Evolutionary conservation across 2,888 invertebrate genomes (phyloP), one percentile per base, ranked within the genome.

Genomic region (Xestia c-nigrum): DNA sequence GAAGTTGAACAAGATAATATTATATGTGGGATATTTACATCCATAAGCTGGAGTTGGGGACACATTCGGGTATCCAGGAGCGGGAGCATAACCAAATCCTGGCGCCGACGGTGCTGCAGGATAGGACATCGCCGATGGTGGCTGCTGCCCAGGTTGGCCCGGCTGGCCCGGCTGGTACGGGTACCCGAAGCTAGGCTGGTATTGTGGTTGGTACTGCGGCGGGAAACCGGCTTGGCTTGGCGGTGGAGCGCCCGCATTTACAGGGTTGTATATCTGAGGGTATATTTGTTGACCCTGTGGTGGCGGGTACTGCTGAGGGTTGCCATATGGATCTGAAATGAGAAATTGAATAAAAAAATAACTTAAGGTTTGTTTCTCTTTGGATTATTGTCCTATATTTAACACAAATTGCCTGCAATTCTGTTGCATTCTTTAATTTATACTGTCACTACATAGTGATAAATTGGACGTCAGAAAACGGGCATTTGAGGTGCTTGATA

Each of bases 261-360:
- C 89, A 19, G 91, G 92, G 72, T 93, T 93, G 78, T 93, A 93
- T 47, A 94, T 85, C 71, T 94, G 93, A 9, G 95, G 95, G 84
- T 95, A 95, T 5, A 95, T 93, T 69, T 91, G 93, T 64, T 86
- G 84, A 55, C 93, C 92, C 78, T 93, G 94, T 3, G 93, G 92
- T 47, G 94, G 94, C 1, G 94, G 95, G 81, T 94, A 94, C 57
- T 95, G 94, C 6, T 91, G 93, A 16, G 90, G 90, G 72, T 91
- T 92, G 67, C 91, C 93, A 82, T 94, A 93, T 3, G 95, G 94
- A 91, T 93, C 95, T 96, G 91, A 82, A 94, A 94, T 72, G 5
- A 16, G 24, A 6, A 66, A 76, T 59, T 46, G 0, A 67, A 50
- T 82, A 1, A 64, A 46, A 1, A 31, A 9, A 31, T 31, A 31